phyloP scores from a whole-genome alignment of 2,113 vertebrate genomes.

The Alligator mississippiensis region DNA sequence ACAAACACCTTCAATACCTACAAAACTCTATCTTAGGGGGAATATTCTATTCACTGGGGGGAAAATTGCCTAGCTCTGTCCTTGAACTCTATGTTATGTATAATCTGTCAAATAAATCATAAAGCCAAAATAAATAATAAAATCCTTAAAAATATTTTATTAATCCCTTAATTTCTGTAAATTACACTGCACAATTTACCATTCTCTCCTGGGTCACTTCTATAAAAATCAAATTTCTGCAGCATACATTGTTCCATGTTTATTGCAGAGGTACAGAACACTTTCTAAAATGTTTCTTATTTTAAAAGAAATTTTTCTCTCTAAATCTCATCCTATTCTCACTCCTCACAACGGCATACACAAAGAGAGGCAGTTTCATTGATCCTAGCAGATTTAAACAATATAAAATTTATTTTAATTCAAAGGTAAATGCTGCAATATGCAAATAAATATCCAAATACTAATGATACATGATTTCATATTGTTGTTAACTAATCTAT shows the following conservation, averaged over 20 bases:
- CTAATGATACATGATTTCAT: not conserved
- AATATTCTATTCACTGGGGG: too few relatives aligned
- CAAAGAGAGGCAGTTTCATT: not conserved
- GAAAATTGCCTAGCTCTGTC: not conserved
- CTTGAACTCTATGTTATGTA: not conserved
- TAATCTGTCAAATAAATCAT: too few relatives aligned
- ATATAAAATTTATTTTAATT: conserved; percentile 6
- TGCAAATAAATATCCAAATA: conserved; percentile 26
- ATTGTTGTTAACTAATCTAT: not conserved
- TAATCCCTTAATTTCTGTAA: too few relatives aligned
- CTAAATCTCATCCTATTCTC: not conserved
- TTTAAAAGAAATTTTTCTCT: not conserved
- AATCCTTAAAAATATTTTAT: too few relatives aligned
- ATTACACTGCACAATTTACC: too few relatives aligned
- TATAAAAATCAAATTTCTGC: conserved; percentile 32
- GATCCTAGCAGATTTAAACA: conserved; percentile 13
- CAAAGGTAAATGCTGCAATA: conserved; percentile 44
- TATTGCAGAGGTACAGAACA: conserved; percentile 37
- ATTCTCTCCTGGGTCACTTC: not conserved
- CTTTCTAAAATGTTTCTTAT: conserved; percentile 31
- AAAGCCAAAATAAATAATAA: too few relatives aligned
- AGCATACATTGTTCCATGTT: not conserved
- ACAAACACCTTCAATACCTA: not conserved
- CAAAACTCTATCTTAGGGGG: not conserved
- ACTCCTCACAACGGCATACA: not conserved